A percentile compares a stretch with the other conserved stretches of the same genome.
These are phyloP conservation scores for Bombus terrestris DNA, from an alignment of 1,140 invertebrate species.

Conservation along the genomic window DNA sequence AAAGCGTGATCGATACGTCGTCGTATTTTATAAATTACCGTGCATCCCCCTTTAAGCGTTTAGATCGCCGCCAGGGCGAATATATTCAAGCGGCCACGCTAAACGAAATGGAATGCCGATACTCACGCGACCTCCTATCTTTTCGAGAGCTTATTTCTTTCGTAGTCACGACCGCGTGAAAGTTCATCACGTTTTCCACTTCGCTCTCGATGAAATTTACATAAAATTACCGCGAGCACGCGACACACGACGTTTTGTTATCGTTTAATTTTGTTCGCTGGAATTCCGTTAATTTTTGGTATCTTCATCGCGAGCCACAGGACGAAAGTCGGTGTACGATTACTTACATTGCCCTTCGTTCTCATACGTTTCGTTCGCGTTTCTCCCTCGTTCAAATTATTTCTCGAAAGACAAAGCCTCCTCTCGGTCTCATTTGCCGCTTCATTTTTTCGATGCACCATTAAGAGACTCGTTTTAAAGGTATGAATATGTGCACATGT, in stretches of 20 bases:
- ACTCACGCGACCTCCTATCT: conserved; percentile 16
- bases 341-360: too few species aligned
- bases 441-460: too few species aligned
- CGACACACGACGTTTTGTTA: not conserved
- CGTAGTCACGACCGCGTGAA: not conserved
- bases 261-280: not conserved
- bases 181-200: not conserved
- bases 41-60: not conserved
- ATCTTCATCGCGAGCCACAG: too few species aligned
- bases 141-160: not conserved
- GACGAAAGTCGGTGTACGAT: too few species aligned
- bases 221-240: not conserved
- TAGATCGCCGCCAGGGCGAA: not conserved
- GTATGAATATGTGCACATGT: too few species aligned
- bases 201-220: not conserved
- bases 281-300: not conserved
- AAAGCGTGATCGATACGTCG: conserved; percentile 41
- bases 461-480: too few species aligned
- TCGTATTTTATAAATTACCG: conserved; percentile 51
- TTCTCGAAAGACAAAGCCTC: too few species aligned
- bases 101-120: conserved; percentile 18
- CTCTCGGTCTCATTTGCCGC: too few species aligned
- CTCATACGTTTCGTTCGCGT: too few species aligned
- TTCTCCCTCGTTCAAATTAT: too few species aligned
- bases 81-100: not conserved